Evolutionary conservation across 2,888 invertebrate species (phyloP), one percentile per base, ranked within the genome.

Genomic region (Dasypolia templi): DNA sequence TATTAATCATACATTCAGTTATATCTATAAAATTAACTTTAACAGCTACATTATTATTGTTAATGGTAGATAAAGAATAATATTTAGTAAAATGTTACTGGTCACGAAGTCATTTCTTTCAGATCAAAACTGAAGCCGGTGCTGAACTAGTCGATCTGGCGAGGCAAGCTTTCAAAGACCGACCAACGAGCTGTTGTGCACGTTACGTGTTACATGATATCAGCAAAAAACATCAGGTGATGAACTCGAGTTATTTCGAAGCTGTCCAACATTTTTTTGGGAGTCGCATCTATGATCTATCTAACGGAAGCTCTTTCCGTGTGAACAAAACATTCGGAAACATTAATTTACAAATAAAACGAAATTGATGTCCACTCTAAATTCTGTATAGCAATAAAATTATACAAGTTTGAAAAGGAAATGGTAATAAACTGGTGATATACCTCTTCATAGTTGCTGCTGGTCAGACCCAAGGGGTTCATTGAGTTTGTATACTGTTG

Each of bases 361-460:
- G 0, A n/a, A 71, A 56, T 26, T 68, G 55, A 51, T 63, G 74
- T 77, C 56, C 64, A 59, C 61, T 64, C 68, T 49, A 75, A 71
- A 78, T 63, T 66, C 61, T 75, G 67, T 66, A 65, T 62, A 72
- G n/a, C 39, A 66, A 62, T 75, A 66, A 71, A 65, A 75, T 39
- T 61, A 53, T 61, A 22, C 56, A 53, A 53, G 26, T 75, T 71
- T 29, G 12, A 17, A 44, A 56, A 17, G 19, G 26, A 32, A 53
- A 65, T 46, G 29, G 46, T 64, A 69, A 75, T 64, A 69, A 75
- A 42, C 61, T 26, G 55, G 32, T 72, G 19, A 74, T 87, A 85
- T 83, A 95, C 95, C 92, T 93, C 92, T 83, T 91, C 89, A 69
- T 92, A 94, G 67, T 92, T 94, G 32, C 87, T 89, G 56, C 67